These are phyloP conservation scores for Noctua comes DNA, from an alignment of 2,888 invertebrate species.

Conservation along the genomic window DNA sequence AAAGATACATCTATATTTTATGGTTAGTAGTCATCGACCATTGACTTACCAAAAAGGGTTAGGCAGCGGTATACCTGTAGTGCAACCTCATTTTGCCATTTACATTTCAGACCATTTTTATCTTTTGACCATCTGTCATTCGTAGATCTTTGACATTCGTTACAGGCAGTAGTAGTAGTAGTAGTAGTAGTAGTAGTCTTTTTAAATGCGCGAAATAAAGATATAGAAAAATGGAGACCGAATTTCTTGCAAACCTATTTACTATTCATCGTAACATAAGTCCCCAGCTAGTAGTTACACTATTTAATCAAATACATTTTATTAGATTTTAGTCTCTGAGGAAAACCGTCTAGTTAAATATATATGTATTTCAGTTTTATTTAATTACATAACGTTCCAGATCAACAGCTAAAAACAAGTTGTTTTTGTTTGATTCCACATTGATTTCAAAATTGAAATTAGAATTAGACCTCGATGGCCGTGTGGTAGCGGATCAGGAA, in stretches of 20 bases:
- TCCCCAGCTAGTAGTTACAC: background rate
- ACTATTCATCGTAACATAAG: constrained; percentile 12
- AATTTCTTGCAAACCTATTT: constrained; percentile 38
- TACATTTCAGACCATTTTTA: background rate
- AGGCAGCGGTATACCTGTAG: background rate
- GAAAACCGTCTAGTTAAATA: constrained; percentile 10
- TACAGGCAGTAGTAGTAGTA: no score
- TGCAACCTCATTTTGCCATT: background rate
- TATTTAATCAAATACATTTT: constrained; percentile 7
- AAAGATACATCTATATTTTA: background rate
- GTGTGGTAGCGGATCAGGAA: background rate
- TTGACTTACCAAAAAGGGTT: background rate
- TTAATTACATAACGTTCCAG: background rate
- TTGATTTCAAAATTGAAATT: background rate
- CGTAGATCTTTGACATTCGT: no score
- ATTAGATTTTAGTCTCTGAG: constrained; percentile 6
- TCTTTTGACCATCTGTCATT: no score
- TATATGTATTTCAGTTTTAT: constrained; percentile 14
- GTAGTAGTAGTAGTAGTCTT: no score
- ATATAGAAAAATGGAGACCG: constrained; percentile 8
- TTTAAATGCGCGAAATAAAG: background rate
- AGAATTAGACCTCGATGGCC: background rate
- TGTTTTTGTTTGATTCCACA: background rate
- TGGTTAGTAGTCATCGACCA: background rate
- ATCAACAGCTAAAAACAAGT: background rate